Evolutionary conservation across 1,140 invertebrate species (phyloP).

Genomic region (Oryctes rhinoceros): DNA sequence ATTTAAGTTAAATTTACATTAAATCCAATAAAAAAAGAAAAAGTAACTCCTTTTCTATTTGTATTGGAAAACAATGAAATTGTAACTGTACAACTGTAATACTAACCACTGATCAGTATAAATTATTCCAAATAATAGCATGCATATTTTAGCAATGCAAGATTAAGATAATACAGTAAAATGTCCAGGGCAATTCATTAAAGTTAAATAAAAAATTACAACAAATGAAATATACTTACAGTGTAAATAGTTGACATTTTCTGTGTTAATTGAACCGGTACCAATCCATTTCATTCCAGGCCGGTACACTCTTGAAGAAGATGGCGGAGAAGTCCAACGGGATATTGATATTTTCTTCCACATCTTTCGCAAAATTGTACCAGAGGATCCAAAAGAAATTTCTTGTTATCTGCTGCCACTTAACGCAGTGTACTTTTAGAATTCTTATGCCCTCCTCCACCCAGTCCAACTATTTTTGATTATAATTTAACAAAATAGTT

Average conservation of each 20-base stretch:
- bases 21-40: no score
- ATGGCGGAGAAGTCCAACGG: conserved; percentile 44
- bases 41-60: no score
- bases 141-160: no score
- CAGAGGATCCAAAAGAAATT: conserved; percentile 26
- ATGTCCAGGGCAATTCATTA: no score
- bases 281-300: conserved; percentile 23
- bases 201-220: no score
- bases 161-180: no score
- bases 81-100: no score
- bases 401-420: conserved; percentile 5
- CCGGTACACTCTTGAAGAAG: conserved; percentile 33
- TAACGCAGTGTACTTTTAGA: conserved; percentile 27
- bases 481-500: conserved; percentile 40
- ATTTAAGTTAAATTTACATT: no score
- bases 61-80: no score
- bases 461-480: conserved; percentile 43
- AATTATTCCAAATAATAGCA: no score
- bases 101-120: no score
- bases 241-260: background rate
- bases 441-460: conserved; percentile 44
- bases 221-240: background rate
- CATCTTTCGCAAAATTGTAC: conserved; percentile 41
- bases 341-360: conserved; percentile 45
- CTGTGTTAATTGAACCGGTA: background rate